Base-by-base conservation (phyloP, 2,888 invertebrate genomes). In the Idaea straminata region DNA sequence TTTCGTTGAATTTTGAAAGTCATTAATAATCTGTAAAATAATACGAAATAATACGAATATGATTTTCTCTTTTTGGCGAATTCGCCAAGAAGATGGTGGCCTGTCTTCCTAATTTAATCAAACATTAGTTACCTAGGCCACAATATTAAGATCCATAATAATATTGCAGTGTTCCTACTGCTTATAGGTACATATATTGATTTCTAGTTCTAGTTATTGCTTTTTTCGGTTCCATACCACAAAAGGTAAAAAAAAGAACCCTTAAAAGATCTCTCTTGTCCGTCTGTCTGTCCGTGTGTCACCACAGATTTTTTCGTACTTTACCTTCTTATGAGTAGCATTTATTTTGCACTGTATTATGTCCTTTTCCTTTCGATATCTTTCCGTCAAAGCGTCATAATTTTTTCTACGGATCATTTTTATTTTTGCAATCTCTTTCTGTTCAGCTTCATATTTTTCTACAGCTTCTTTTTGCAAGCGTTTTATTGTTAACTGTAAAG, bases 321-420 rank as follows among this genome's bases (percentile, higher is more conserved):
- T 66, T 69, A 86, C 86, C 74, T 78, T 70, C 65, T 77, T 68
- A 35, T 78, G 63, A 1, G 82, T 71, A 35, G 68, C 59, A 64
- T 77, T 73, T 35, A 79, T 76, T 69, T 76, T 82, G 16, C 70
- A 71, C 57, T 76, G 71, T 5, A 78, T 65, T 62, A 67, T 74
- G 0, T 83, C 82, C 61, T 83, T 77, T 57, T 83, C 75, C 38
- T 76, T 74, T 16, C 70, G 73, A 70, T 81, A 78, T 25, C 74
- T 62, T 65, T 79, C 73, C 7, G 72, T 76, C 47, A 78, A 71
- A 10, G 69, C 71, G 59, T 81, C 67, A 16, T 80, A 77, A 16
- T 69, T 68, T 35, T 76, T 69, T 63, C 79, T 73, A 61, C 73
- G 69, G 59, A 74, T 73, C 4, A 64, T 69, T 70, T 72, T 74